These are phyloP conservation scores for Symphodus melops DNA, from an alignment of 2,113 vertebrate genomes.

Conservation along the genomic window DNA sequence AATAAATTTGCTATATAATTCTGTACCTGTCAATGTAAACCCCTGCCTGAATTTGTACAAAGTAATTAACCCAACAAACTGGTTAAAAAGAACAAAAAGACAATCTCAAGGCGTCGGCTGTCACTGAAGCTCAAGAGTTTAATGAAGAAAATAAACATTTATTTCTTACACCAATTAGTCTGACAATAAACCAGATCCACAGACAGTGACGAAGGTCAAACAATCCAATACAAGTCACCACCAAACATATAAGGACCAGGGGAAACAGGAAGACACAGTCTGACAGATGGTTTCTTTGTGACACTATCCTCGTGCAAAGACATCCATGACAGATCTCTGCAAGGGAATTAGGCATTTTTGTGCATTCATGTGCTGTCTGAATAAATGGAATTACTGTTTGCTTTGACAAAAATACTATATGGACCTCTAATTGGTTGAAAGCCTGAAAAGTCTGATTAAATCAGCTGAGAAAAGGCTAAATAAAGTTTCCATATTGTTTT, in stretches of 20 bases:
- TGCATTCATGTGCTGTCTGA: constrained; percentile 65
- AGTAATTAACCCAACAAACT: background rate
- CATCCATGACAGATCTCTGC: constrained; percentile 21
- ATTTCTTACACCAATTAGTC: background rate
- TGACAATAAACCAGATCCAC: constrained; percentile 9
- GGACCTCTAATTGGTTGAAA: no score
- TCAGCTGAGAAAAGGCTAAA: no score
- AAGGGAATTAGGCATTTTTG: constrained; percentile 42
- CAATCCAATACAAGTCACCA: constrained; percentile 5
- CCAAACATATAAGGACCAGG: background rate
- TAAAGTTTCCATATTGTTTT: no score
- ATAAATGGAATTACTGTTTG: background rate
- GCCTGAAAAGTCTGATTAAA: no score
- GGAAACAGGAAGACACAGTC: constrained; percentile 8
- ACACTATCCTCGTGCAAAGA: constrained; percentile 52
- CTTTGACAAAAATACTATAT: no score
- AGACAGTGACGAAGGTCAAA: background rate
- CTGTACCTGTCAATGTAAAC: background rate
- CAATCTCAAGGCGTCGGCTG: background rate
- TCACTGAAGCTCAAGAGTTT: constrained; percentile 1
- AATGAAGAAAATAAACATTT: background rate
- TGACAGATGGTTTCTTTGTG: background rate
- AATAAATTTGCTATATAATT: no score
- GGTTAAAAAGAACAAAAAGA: constrained; percentile 5
- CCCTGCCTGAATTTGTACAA: constrained; percentile 1